Evolutionary conservation across 2,113 vertebrate genomes (phyloP).

Genomic region (Antennarius striatus): DNA sequence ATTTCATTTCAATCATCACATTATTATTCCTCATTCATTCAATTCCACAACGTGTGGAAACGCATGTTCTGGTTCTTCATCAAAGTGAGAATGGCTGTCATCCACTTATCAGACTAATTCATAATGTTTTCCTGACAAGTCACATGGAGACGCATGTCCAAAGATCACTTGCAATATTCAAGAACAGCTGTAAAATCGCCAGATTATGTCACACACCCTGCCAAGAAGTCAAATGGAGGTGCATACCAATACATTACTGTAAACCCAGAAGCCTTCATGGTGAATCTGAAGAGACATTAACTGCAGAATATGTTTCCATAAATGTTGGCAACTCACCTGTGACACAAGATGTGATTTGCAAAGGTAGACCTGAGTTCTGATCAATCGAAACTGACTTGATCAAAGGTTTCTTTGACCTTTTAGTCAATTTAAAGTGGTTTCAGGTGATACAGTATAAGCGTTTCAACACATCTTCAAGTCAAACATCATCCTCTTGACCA

Average conservation of each 20-base stretch:
- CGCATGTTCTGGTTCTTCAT: background rate
- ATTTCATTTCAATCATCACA: background rate
- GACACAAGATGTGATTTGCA: background rate
- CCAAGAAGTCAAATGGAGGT: slow-evolving; percentile 31
- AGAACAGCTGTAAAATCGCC: slow-evolving; percentile 22
- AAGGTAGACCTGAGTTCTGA: background rate
- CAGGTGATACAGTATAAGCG: too few relatives aligned
- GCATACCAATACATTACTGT: background rate
- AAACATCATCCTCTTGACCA: background rate
- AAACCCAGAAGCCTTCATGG: background rate
- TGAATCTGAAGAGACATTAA: background rate
- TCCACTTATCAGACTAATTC: slow-evolving; percentile 1
- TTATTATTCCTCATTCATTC: background rate
- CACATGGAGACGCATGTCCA: slow-evolving; percentile 43
- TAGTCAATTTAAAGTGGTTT: background rate
- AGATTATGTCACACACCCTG: slow-evolving; percentile 1
- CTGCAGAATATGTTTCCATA: background rate
- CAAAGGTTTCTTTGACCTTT: background rate
- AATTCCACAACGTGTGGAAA: background rate
- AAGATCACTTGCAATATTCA: slow-evolving; percentile 42
- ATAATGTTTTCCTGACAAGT: background rate
- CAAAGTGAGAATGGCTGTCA: background rate
- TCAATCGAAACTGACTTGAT: background rate
- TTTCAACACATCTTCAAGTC: background rate
- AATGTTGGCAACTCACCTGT: background rate